Percentiles rank a stretch among this genome's conserved stretches.
Evolutionary conservation across 1,140 invertebrate species (phyloP).

Genomic region (Lethrus apterus): DNA sequence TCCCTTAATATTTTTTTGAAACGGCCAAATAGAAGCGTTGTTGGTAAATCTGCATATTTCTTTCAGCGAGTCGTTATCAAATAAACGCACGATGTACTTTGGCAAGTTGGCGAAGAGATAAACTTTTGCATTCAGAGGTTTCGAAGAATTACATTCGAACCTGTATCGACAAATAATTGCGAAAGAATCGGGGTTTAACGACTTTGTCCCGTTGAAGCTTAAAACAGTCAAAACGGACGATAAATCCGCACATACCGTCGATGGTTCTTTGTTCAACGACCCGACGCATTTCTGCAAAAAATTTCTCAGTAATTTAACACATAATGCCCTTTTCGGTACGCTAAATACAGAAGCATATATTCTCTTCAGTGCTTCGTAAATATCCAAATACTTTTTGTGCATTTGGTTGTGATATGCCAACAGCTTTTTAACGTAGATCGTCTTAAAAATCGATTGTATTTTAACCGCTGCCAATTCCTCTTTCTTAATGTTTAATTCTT

Average conservation of each 20-base stretch:
- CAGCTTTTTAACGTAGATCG: conserved; percentile 19
- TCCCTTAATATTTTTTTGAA: conserved; percentile 24
- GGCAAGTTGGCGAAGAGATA: conserved; percentile 30
- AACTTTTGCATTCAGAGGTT: conserved; percentile 25
- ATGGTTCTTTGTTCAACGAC: conserved; percentile 2
- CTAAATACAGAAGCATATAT: conserved; percentile 17
- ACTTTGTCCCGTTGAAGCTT: conserved; percentile 10
- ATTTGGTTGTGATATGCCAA: conserved; percentile 13
- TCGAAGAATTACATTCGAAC: conserved; percentile 20
- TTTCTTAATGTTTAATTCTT: background rate
- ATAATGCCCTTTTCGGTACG: conserved; percentile 11
- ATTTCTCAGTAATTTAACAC: conserved; percentile 20
- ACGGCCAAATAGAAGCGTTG: conserved; percentile 26
- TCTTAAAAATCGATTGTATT: conserved; percentile 29
- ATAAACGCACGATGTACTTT: conserved; percentile 31
- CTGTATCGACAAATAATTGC: conserved; percentile 18
- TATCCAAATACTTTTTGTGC: conserved; percentile 6
- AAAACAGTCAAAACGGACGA: conserved; percentile 6
- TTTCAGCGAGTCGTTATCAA: conserved; percentile 34
- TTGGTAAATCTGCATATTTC: conserved; percentile 31
- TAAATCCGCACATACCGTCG: conserved; percentile 15
- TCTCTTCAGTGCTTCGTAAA: conserved; percentile 16
- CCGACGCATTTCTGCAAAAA: conserved; percentile 3
- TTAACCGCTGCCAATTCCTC: conserved; percentile 21
- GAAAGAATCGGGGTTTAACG: conserved; percentile 17